These are phyloP conservation scores for Dermatophagoides farinae DNA, from an alignment of 1,140 invertebrate species.

Conservation along the genomic window DNA sequence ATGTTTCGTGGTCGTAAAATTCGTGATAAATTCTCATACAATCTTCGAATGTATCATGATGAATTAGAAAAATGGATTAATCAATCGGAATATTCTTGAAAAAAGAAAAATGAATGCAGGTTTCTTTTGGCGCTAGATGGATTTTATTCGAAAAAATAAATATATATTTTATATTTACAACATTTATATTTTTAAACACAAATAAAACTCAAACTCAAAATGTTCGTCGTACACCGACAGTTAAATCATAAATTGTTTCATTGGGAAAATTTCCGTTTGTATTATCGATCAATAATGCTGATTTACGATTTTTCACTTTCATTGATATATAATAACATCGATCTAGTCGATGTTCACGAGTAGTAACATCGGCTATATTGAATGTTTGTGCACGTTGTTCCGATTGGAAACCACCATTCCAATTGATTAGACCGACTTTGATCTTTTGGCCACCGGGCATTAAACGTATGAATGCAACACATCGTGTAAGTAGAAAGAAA, in stretches of 20 bases:
- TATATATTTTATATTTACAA: neutral
- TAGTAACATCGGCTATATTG: neutral
- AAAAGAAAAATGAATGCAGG: neutral
- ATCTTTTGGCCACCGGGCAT: neutral
- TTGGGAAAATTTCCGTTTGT: neutral
- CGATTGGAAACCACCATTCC: neutral
- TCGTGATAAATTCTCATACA: conserved; percentile 27
- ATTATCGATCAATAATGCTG: neutral
- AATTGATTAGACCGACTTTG: neutral
- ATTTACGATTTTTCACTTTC: neutral
- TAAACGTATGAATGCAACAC: neutral
- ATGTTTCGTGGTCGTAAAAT: conserved; percentile 22
- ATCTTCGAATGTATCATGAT: conserved; percentile 28
- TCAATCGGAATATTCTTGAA: conserved; percentile 28
- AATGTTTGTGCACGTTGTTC: neutral
- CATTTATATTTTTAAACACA: neutral
- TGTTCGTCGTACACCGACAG: neutral
- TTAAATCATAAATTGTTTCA: neutral
- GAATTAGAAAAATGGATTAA: conserved; percentile 41
- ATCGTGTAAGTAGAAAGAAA: neutral
- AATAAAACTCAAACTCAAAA: neutral
- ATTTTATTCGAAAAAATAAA: neutral
- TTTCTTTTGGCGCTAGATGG: neutral
- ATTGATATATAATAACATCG: neutral
- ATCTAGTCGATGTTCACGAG: neutral